Percentiles rank a stretch among this genome's conserved stretches.
Evolutionary conservation across 2,888 invertebrate species (phyloP).

Genomic region (Thera britannica): DNA sequence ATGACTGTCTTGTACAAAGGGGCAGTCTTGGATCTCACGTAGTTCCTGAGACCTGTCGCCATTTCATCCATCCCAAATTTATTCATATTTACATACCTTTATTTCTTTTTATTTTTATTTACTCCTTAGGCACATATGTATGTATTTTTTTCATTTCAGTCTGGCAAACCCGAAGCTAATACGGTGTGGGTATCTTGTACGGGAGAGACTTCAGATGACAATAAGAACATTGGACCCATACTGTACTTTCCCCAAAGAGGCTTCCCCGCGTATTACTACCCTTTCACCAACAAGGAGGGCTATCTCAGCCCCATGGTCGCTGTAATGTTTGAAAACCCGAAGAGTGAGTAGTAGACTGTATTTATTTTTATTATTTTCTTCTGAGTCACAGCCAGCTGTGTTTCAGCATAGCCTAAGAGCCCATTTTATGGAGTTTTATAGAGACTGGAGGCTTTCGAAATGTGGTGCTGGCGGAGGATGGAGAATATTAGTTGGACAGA

Average conservation of each 20-base stretch:
- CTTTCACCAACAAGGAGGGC: conserved; percentile 92
- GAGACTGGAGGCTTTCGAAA: no score
- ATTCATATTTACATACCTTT: no score
- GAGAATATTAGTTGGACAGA: no score
- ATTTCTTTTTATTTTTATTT: no score
- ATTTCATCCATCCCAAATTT: no score
- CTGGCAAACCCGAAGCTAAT: conserved; percentile 81
- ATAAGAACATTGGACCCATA: conserved; percentile 96
- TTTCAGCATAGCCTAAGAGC: no score
- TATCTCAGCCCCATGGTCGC: conserved; percentile 96
- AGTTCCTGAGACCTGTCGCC: no score
- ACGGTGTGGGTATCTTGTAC: conserved; percentile 97
- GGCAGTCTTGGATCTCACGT: no score
- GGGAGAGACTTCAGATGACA: conserved; percentile 96
- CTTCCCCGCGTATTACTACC: conserved; percentile 94
- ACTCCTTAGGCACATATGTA: neutral
- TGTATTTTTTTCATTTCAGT: conserved; percentile 48
- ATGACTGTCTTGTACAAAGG: no score
- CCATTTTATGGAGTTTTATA: no score
- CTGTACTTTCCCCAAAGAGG: conserved; percentile 93
- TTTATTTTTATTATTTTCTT: neutral
- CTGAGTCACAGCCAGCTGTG: no score
- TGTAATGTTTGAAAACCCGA: conserved; percentile 93
- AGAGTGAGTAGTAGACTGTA: conserved; percentile 84
- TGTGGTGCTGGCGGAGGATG: no score